Evolutionary conservation across 2,797 vertebrate species (phyloP), one percentile per base, ranked within the genome.

Genomic region (Enteromius radiatus): DNA sequence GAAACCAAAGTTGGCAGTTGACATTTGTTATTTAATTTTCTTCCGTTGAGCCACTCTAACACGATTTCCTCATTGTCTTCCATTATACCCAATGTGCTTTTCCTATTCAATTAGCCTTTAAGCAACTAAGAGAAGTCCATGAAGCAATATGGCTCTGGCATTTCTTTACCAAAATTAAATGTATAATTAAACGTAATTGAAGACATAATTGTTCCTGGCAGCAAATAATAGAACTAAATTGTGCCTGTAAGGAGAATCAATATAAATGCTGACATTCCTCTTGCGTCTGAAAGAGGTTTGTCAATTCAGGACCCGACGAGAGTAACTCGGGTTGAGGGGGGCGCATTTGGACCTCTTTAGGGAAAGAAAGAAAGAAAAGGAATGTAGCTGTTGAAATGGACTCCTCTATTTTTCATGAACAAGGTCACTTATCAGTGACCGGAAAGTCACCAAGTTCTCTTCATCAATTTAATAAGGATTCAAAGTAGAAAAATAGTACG

Each of bases 391-490:
- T 80, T 91, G 84, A 91, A 92, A 89, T 86, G 85, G 91, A 85
- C 90, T 91, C 82, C 86, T 94, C 91, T 89, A 92, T 95, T 93
- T 93, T 95, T 95, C 85, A 92, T 93, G 95, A 96, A 94, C 95
- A 97, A 97, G 97, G 96, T 98, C 96, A 96, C 93, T 96, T 96
- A 96, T 95, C 93, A 94, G 95, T 95, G 93, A 96, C 95, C 90
- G 92, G 94, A 96, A 97, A 96, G 95, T 95, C 96, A 95, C 93
- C 90, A 92, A 95, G 95, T 96, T 96, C 96, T 95, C 95, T 97
- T 96, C 96, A 97, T 98, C 97, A 98, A 93, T 94, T 94, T 94
- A 94, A 93, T 94, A 94, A 97, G 95, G 92, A 95, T 96, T 94
- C 93, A 96, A 96, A 96, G 95, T 96, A 95, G 94, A 95, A 95